These are phyloP conservation scores for Nixonia krombeini DNA, from an alignment of 1,140 invertebrate species.

Conservation along the genomic window DNA sequence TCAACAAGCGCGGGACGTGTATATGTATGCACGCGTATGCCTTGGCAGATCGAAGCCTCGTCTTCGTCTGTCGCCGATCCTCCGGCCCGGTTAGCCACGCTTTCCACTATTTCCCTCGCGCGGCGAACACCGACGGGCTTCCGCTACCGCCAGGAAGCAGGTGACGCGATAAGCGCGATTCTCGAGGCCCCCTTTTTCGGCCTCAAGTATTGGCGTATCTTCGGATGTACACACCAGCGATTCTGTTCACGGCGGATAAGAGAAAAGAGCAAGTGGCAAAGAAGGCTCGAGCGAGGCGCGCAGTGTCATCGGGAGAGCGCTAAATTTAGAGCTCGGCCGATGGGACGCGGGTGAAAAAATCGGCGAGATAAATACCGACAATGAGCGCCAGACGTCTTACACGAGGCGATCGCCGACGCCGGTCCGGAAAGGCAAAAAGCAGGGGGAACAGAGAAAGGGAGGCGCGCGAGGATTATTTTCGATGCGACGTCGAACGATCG, in stretches of 20 bases:
- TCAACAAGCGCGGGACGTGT: conserved; percentile 47
- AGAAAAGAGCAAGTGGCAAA: conserved; percentile 4
- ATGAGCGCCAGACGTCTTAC: background rate
- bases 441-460: conserved; percentile 1
- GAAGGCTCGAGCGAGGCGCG: background rate
- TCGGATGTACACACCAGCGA: background rate
- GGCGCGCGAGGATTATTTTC: conserved; percentile 32
- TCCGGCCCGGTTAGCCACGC: background rate
- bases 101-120: background rate
- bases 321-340: conserved; percentile 6
- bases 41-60: too few relatives aligned
- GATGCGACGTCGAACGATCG: conserved; percentile 43
- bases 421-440: background rate
- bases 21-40: too few relatives aligned
- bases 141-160: too few relatives aligned
- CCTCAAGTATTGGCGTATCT: background rate
- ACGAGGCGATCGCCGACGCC: background rate
- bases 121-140: too few relatives aligned
- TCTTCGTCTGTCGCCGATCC: background rate
- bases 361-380: conserved; percentile 13
- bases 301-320: background rate
- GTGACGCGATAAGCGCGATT: background rate
- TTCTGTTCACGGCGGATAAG: background rate
- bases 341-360: background rate
- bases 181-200: background rate